These are phyloP conservation scores for Nothocercus julius DNA, from an alignment of 2,113 vertebrate genomes.

Conservation along the genomic window DNA sequence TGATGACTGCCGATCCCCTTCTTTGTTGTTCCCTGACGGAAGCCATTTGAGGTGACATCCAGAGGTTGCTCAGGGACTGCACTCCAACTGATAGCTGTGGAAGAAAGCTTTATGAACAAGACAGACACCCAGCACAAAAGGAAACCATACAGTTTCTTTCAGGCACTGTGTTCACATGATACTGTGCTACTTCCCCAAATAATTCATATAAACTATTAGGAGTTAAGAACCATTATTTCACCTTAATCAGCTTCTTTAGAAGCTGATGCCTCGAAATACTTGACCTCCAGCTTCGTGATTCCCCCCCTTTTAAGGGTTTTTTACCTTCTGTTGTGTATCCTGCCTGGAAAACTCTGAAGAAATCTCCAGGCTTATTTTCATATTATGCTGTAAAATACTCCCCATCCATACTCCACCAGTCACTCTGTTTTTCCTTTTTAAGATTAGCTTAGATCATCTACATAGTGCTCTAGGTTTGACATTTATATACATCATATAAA, in stretches of 20 bases:
- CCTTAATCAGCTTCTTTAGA: background rate
- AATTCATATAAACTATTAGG: background rate
- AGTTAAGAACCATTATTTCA: background rate
- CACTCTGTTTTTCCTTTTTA: background rate
- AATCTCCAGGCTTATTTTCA: background rate
- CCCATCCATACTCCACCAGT: background rate
- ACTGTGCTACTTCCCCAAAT: background rate
- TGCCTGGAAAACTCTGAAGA: background rate
- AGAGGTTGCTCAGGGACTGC: conserved; percentile 85
- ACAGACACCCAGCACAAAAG: background rate
- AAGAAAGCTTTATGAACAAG: background rate
- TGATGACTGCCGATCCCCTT: conserved; percentile 79
- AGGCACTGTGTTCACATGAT: background rate
- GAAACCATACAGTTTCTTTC: background rate
- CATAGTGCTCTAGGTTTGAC: background rate
- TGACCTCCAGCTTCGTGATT: background rate
- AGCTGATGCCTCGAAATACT: background rate
- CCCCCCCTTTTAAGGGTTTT: background rate
- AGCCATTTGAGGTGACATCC: conserved; percentile 93
- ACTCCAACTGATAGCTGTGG: conserved; percentile 93
- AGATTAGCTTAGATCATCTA: background rate
- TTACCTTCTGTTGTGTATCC: background rate
- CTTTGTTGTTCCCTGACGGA: conserved; percentile 92
- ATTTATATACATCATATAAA: background rate
- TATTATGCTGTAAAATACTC: background rate